These are phyloP conservation scores for Sarcophaga peregrina DNA, from an alignment of 1,140 invertebrate species.

Conservation along the genomic window DNA sequence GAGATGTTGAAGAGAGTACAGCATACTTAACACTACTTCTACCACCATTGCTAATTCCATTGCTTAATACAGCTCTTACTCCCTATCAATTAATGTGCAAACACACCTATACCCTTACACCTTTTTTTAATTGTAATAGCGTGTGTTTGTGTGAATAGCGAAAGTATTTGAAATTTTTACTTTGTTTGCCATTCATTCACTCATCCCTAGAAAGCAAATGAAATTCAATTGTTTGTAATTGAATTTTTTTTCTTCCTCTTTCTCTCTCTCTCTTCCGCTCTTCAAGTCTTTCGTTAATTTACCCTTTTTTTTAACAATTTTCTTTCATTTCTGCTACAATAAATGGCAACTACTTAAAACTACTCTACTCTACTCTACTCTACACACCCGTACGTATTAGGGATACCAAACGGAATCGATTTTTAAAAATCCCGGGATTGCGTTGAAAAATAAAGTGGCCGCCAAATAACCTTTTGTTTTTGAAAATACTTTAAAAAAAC, in stretches of 20 bases:
- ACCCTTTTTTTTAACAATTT: slow-evolving; percentile 6
- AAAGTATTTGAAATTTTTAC: too few relatives aligned
- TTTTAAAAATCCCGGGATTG: too few relatives aligned
- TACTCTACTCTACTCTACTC: too few relatives aligned
- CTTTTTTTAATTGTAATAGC: neutral
- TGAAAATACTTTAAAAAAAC: too few relatives aligned
- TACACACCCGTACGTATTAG: too few relatives aligned
- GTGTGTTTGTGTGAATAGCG: neutral
- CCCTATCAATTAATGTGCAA: too few relatives aligned
- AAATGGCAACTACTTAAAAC: slow-evolving; percentile 24
- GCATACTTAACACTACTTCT: neutral
- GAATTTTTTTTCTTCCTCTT: neutral
- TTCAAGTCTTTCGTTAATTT: neutral
- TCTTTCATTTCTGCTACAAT: neutral
- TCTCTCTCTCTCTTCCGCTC: too few relatives aligned
- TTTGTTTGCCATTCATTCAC: too few relatives aligned
- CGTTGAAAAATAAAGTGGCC: too few relatives aligned
- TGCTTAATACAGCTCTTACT: too few relatives aligned
- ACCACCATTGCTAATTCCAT: neutral
- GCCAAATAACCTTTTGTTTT: too few relatives aligned
- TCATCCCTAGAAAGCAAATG: neutral
- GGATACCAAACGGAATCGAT: too few relatives aligned
- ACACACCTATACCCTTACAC: neutral
- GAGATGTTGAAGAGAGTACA: neutral
- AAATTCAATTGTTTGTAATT: slow-evolving; percentile 27